Conservation (phyloP, 2,888 invertebrate species). For the Rhamnusium bicolor region DNA sequence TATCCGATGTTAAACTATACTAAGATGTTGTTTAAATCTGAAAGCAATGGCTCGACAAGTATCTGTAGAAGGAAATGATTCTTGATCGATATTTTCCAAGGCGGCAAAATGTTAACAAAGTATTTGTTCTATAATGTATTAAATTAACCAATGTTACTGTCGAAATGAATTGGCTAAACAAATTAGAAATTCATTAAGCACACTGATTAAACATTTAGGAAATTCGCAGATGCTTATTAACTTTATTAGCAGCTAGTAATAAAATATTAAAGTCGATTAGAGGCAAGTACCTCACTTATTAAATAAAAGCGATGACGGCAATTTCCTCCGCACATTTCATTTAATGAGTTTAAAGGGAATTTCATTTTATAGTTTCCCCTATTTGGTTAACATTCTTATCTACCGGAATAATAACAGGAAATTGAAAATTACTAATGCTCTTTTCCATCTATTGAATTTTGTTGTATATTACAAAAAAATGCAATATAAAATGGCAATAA, state of each 20-base stretch:
- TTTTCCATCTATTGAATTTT: neutral
- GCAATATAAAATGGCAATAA: no score
- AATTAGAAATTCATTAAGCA: neutral
- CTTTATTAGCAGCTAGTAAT: neutral
- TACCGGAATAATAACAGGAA: neutral
- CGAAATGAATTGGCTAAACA: no score
- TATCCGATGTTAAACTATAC: no score
- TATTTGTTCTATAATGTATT: no score
- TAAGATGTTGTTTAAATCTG: no score
- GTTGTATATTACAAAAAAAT: neutral
- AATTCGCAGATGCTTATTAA: neutral
- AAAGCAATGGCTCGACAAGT: no score
- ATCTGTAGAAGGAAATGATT: no score
- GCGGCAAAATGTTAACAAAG: no score
- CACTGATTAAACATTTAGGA: neutral
- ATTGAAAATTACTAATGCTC: slow-evolving; percentile 20
- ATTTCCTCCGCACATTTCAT: neutral
- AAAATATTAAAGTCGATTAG: neutral
- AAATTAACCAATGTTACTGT: no score
- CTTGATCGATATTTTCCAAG: no score
- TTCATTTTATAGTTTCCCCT: slow-evolving; percentile 5
- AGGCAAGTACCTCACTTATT: neutral
- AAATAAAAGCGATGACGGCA: neutral
- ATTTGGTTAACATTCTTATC: slow-evolving; percentile 9
- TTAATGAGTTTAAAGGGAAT: neutral